Percentiles rank a stretch among this genome's conserved stretches.
Evolutionary conservation across 2,888 invertebrate species (phyloP).

Genomic region (Argyresthia goedartella): DNA sequence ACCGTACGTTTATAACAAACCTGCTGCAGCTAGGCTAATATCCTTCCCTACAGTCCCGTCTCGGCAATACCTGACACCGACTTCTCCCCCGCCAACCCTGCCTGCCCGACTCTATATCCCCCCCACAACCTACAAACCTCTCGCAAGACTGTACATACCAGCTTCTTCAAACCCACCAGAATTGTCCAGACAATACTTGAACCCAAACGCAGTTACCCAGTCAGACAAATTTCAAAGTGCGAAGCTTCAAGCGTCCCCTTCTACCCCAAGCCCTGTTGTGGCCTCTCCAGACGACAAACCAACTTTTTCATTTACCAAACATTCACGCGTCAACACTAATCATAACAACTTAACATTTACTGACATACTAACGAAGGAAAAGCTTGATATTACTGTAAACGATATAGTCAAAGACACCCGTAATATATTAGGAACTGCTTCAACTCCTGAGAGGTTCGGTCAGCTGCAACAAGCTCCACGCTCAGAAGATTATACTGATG

Average conservation of each 20-base stretch:
- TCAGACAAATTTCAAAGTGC: constrained; percentile 26
- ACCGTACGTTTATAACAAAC: constrained; percentile 22
- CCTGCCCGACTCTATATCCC: constrained; percentile 33
- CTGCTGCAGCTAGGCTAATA: constrained; percentile 27
- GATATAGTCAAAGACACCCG: constrained; percentile 52
- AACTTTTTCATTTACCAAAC: constrained; percentile 24
- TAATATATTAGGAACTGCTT: constrained; percentile 34
- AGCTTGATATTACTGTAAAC: constrained; percentile 47
- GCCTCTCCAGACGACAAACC: constrained; percentile 19
- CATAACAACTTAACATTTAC: constrained; percentile 46
- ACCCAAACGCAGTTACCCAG: constrained; percentile 23
- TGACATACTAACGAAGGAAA: constrained; percentile 54
- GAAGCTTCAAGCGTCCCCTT: constrained; percentile 25
- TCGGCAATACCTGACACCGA: constrained; percentile 24
- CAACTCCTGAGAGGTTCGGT: constrained; percentile 23
- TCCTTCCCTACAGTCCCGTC: constrained; percentile 23
- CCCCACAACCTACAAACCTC: constrained; percentile 44
- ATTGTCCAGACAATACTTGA: constrained; percentile 36
- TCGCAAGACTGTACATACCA: constrained; percentile 38
- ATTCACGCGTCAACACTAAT: constrained; percentile 25
- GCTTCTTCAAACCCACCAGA: constrained; percentile 24
- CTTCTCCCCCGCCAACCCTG: constrained; percentile 28
- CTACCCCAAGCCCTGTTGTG: constrained; percentile 22
- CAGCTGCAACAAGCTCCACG: constrained; percentile 24
- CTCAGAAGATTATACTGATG: constrained; percentile 25